These are phyloP conservation scores for Morpho achilles DNA, from an alignment of 2,888 invertebrate species.

Conservation along the genomic window DNA sequence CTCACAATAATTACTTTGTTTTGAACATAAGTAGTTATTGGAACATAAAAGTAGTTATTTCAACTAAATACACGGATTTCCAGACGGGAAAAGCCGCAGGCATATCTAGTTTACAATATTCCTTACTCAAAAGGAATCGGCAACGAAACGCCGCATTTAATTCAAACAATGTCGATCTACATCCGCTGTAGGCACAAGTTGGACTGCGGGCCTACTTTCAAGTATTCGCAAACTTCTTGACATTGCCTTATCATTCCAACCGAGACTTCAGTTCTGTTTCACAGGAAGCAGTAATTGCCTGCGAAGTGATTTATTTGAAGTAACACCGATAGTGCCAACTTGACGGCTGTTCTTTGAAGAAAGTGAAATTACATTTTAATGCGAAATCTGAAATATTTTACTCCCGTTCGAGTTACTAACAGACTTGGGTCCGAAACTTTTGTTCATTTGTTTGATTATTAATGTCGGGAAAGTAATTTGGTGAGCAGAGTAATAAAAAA, in stretches of 20 bases:
- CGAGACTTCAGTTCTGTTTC: constrained; percentile 21
- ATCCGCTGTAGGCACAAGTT: constrained; percentile 18
- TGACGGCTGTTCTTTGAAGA: constrained; percentile 23
- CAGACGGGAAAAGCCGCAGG: too few species aligned
- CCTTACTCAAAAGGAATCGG: constrained; percentile 9
- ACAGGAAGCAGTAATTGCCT: constrained; percentile 26
- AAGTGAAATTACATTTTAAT: constrained; percentile 26
- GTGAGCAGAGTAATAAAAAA: too few species aligned
- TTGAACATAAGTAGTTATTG: too few species aligned
- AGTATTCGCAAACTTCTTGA: constrained; percentile 30
- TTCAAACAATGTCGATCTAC: constrained; percentile 22
- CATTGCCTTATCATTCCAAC: constrained; percentile 30
- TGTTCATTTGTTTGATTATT: constrained; percentile 3
- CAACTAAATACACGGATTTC: too few species aligned
- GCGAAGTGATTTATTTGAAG: constrained; percentile 28
- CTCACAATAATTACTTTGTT: too few species aligned
- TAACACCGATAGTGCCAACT: constrained; percentile 27
- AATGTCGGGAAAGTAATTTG: too few species aligned
- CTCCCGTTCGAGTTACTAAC: constrained; percentile 2
- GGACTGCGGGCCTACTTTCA: constrained; percentile 25
- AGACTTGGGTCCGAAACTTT: constrained; percentile 5
- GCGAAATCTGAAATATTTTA: constrained; percentile 18
- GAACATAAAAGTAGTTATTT: too few species aligned
- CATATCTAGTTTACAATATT: background rate
- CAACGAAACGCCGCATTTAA: constrained; percentile 15